A percentile compares a stretch with the other conserved stretches of the same genome.
Conservation (phyloP, 2,888 invertebrate genomes). For the Parnassius apollo region DNA sequence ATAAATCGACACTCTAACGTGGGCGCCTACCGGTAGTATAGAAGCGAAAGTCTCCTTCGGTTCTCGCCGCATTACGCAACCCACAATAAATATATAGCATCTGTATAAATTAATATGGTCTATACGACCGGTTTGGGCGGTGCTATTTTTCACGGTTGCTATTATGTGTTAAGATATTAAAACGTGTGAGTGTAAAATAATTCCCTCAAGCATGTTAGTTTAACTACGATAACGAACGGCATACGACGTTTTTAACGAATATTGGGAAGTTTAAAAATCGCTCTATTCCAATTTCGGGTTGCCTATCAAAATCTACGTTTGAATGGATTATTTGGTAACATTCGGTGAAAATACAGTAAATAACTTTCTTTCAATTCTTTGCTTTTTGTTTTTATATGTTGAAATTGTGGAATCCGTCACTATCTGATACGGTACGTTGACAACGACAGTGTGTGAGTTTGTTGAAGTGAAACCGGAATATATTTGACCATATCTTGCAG, state of each 20-base stretch:
- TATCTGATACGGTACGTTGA: constrained; percentile 38
- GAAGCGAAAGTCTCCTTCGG: constrained; percentile 51
- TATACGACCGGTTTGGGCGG: constrained; percentile 58
- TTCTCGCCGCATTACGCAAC: constrained; percentile 52
- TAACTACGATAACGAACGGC: constrained; percentile 61
- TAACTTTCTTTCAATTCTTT: constrained; percentile 15
- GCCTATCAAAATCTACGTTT: constrained; percentile 3
- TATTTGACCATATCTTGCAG: constrained; percentile 4
- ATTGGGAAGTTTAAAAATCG: constrained; percentile 31
- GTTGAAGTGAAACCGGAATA: constrained; percentile 40
- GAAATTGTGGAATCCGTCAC: constrained; percentile 6
- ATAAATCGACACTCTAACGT: constrained; percentile 57
- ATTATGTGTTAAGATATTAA: constrained; percentile 51
- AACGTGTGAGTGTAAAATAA: constrained; percentile 48
- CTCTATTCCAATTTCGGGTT: constrained; percentile 1
- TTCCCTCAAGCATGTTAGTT: constrained; percentile 55
- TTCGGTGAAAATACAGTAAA: constrained; percentile 5
- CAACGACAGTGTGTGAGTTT: constrained; percentile 37
- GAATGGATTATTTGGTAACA: neutral
- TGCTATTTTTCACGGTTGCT: constrained; percentile 57
- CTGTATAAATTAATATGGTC: constrained; percentile 42
- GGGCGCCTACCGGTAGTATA: constrained; percentile 54
- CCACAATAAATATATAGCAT: constrained; percentile 43
- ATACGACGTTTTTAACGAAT: constrained; percentile 52
- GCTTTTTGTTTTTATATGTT: constrained; percentile 9